These are phyloP conservation scores for Heterotis niloticus DNA, from an alignment of 2,113 vertebrate genomes.

Conservation along the genomic window DNA sequence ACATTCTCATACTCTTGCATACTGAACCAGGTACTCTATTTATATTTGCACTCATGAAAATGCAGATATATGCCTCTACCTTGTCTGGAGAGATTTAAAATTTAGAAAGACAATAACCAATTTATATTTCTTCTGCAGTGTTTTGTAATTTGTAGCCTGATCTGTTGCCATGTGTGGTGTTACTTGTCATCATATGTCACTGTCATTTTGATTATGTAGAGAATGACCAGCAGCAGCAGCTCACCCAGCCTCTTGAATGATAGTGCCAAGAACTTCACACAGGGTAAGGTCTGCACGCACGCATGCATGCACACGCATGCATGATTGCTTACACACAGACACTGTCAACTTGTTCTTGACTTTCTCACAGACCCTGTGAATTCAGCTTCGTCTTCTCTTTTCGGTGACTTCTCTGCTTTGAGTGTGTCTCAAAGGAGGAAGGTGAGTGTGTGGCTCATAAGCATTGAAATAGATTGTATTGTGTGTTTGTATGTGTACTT, in stretches of 20 bases:
- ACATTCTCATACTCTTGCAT: too few species aligned
- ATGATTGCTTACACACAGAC: not conserved
- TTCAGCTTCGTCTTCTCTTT: slow-evolving; percentile 88
- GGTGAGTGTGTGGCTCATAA: slow-evolving; percentile 62
- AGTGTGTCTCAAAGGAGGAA: slow-evolving; percentile 95
- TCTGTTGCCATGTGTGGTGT: not conserved
- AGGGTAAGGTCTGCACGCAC: slow-evolving; percentile 68
- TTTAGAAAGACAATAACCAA: too few species aligned
- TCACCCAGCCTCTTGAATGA: slow-evolving; percentile 97
- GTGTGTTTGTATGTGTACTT: not conserved
- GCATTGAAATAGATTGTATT: not conserved
- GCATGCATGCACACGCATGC: not conserved
- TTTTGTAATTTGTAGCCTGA: not conserved
- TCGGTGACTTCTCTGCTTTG: slow-evolving; percentile 95
- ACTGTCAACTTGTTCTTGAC: slow-evolving; percentile 19
- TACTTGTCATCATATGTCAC: not conserved
- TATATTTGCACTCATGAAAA: too few species aligned
- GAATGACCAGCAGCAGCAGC: slow-evolving; percentile 98
- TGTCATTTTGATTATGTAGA: slow-evolving; percentile 62
- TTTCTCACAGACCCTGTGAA: slow-evolving; percentile 79
- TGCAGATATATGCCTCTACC: too few species aligned
- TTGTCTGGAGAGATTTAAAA: too few species aligned
- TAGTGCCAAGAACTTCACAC: slow-evolving; percentile 96
- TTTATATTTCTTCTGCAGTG: not conserved
- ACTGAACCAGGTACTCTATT: too few species aligned